These are phyloP conservation scores for Valencia hispanica DNA, from an alignment of 2,797 vertebrate species.

Conservation along the genomic window DNA sequence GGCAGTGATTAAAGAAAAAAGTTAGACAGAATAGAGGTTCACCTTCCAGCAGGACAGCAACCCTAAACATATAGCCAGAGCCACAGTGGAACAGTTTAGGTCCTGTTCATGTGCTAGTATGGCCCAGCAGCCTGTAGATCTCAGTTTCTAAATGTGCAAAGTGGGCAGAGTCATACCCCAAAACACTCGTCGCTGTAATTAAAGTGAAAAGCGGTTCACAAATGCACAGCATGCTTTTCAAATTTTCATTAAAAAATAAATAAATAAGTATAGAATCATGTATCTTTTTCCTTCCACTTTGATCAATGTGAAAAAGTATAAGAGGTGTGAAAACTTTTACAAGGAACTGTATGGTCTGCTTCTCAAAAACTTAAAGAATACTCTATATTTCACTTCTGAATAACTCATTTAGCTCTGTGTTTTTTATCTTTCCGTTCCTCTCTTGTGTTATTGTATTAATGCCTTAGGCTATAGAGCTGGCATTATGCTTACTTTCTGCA, in stretches of 20 bases:
- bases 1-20: background rate
- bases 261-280: no score
- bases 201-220: background rate
- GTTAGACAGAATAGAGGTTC: background rate
- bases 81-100: no score
- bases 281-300: background rate
- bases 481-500: slow-evolving; percentile 84
- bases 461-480: slow-evolving; percentile 75
- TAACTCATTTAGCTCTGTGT: slow-evolving; percentile 53
- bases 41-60: background rate
- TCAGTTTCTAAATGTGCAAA: background rate
- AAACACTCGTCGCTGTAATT: background rate
- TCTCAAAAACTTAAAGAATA: slow-evolving; percentile 21
- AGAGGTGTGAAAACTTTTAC: background rate
- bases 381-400: slow-evolving; percentile 35
- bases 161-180: no score
- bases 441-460: slow-evolving; percentile 30
- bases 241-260: no score
- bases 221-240: background rate
- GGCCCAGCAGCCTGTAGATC: background rate
- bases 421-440: slow-evolving; percentile 26
- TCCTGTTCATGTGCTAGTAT: background rate
- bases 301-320: background rate
- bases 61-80: background rate
- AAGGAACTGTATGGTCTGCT: slow-evolving; percentile 4